A percentile compares a stretch with the other conserved stretches of the same genome.
Conservation (phyloP, 2,113 vertebrate genomes). For the Cephalopholis sonnerati region DNA sequence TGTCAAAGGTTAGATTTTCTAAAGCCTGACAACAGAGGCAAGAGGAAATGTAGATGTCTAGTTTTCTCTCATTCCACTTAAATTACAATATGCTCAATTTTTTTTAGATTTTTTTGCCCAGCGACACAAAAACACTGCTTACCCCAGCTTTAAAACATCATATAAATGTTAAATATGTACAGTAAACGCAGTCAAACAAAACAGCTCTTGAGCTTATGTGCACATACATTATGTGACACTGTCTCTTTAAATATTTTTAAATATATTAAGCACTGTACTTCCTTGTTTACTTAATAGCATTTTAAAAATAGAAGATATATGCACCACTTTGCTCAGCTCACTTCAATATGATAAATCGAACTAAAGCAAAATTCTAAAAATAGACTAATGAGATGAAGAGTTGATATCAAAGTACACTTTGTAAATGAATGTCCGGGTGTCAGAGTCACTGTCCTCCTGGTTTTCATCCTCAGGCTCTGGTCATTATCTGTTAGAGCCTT, state of each 20-base stretch:
- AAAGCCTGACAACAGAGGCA: too few relatives aligned
- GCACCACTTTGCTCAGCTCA: background rate
- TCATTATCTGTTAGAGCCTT: conserved; percentile 49
- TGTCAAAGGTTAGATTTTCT: too few relatives aligned
- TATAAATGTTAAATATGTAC: background rate
- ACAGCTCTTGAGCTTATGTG: background rate
- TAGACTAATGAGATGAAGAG: conserved; percentile 19
- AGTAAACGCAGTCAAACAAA: background rate
- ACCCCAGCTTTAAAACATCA: background rate
- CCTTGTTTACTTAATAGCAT: conserved; percentile 1
- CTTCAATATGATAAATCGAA: background rate
- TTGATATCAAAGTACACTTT: conserved; percentile 24
- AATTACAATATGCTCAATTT: too few relatives aligned
- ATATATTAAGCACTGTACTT: background rate
- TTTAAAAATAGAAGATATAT: background rate
- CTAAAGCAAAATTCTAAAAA: conserved; percentile 39
- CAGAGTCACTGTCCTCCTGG: conserved; percentile 74
- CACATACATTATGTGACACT: background rate
- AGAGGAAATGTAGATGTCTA: too few relatives aligned
- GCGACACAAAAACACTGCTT: too few relatives aligned
- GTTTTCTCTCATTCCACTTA: too few relatives aligned
- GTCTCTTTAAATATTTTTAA: conserved; percentile 10
- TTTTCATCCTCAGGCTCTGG: conserved; percentile 64
- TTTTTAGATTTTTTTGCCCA: too few relatives aligned
- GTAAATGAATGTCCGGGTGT: conserved; percentile 11